Evolutionary conservation across 2,888 invertebrate genomes (phyloP).

Genomic region (Erebia ligea): DNA sequence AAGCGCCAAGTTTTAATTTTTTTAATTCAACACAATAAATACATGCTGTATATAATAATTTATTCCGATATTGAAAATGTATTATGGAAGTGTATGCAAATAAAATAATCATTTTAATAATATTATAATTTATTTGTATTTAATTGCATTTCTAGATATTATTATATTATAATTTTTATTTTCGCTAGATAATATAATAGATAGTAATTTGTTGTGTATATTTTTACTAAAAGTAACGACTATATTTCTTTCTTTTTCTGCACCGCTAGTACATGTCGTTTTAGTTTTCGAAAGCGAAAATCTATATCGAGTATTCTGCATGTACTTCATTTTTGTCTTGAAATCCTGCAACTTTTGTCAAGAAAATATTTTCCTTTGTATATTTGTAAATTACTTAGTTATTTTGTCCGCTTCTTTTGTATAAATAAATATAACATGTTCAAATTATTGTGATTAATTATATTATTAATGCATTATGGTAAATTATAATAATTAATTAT

Average conservation of each 20-base stretch:
- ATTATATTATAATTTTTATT: neutral
- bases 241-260: neutral
- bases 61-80: too few relatives aligned
- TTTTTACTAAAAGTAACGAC: neutral
- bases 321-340: neutral
- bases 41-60: too few relatives aligned
- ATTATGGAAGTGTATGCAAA: neutral
- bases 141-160: conserved; percentile 9
- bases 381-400: conserved; percentile 10
- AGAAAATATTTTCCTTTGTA: neutral
- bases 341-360: neutral
- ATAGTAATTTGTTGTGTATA: neutral
- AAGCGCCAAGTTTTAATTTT: too few relatives aligned
- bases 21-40: too few relatives aligned
- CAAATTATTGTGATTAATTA: conserved; percentile 21
- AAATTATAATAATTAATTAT: neutral
- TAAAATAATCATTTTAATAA: neutral
- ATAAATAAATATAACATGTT: neutral
- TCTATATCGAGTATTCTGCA: neutral
- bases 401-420: neutral
- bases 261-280: neutral
- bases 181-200: neutral
- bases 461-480: neutral
- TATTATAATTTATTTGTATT: neutral
- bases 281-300: neutral